These are phyloP conservation scores for Lepidothrix coronata DNA, from an alignment of 2,113 vertebrate genomes.

Conservation along the genomic window DNA sequence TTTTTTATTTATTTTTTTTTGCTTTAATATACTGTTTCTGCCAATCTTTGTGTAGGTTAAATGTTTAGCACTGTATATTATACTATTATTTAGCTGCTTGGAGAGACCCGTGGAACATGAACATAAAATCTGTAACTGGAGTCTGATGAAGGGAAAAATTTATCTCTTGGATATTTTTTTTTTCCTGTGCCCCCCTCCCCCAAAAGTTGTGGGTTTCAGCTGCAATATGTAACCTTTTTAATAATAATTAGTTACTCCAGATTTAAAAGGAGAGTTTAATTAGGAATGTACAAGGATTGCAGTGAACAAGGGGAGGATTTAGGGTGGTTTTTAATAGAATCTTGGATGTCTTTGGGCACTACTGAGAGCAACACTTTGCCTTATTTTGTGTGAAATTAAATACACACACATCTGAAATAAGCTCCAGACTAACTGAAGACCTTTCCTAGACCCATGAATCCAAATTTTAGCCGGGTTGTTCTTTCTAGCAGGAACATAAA, in stretches of 20 bases:
- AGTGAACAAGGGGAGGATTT: background rate
- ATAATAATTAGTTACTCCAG: background rate
- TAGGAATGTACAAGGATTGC: background rate
- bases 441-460: background rate
- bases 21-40: background rate
- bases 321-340: background rate
- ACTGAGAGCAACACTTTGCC: background rate
- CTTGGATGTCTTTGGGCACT: background rate
- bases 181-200: background rate
- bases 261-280: background rate
- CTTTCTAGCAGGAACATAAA: fast-evolving
- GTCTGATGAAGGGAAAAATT: background rate
- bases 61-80: background rate
- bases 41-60: background rate
- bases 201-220: background rate
- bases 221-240: background rate
- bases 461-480: background rate
- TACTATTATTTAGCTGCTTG: background rate
- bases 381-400: background rate
- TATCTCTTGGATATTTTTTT: background rate
- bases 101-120: background rate
- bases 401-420: no score
- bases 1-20: background rate
- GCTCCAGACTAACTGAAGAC: background rate
- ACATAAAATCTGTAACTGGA: background rate